Percentiles rank a stretch among this genome's conserved stretches.
Evolutionary conservation across 2,113 vertebrate species (phyloP).

Genomic region (Rhinolophus sinicus): DNA sequence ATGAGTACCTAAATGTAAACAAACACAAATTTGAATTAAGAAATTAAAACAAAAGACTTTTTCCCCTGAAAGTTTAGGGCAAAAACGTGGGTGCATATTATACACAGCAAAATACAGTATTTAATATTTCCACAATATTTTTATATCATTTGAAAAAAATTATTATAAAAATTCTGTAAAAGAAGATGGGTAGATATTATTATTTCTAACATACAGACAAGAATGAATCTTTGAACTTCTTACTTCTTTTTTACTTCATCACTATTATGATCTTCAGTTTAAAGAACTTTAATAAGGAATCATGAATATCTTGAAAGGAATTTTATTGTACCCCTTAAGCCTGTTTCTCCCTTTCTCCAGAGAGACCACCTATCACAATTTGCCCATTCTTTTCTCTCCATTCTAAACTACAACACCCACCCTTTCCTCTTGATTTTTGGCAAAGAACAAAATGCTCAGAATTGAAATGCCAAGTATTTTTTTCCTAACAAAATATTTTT

Average conservation of each 20-base stretch:
- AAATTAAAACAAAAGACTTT: too few relatives aligned
- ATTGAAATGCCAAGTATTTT: constrained; percentile 59
- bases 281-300: not conserved
- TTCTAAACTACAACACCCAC: constrained; percentile 9
- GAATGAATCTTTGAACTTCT: not conserved
- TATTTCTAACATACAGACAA: not conserved
- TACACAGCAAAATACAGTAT: too few relatives aligned
- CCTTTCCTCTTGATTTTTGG: constrained; percentile 43
- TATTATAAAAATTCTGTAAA: not conserved
- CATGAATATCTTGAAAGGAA: not conserved
- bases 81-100: too few relatives aligned
- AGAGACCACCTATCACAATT: not conserved
- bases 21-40: too few relatives aligned
- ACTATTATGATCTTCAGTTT: not conserved
- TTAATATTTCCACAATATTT: not conserved
- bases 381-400: constrained; percentile 25
- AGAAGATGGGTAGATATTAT: not conserved
- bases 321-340: not conserved
- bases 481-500: constrained; percentile 61
- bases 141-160: not conserved
- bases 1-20: too few relatives aligned
- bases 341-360: not conserved
- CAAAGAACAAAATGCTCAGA: constrained; percentile 49
- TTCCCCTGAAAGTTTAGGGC: too few relatives aligned
- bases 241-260: not conserved